Evolutionary conservation across 2,797 vertebrate species (phyloP), one percentile per base, ranked within the genome.

Genomic region (Anniella stebbinsi): DNA sequence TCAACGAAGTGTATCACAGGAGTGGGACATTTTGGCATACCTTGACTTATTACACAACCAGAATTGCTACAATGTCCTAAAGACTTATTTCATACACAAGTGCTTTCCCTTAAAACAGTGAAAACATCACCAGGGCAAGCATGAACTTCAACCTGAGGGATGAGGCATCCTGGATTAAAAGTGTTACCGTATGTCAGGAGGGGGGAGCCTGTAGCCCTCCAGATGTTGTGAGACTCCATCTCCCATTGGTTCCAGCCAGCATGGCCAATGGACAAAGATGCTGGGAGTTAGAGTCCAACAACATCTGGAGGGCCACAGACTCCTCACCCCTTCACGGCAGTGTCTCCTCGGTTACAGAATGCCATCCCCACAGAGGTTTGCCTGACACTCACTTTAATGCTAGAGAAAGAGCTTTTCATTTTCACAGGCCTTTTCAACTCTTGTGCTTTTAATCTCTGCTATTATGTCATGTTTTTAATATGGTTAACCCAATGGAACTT

Each of bases 1-100:
- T 54, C 45, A n/a, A 72, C 17, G 45, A 30, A 70, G 28, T 72
- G 30, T 80, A n/a, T 23, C 45, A 18, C 18, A n/a, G 15, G 18
- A 15, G 60, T 3, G 60, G 41, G 3, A 41, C 23, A 21, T 73
- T 72, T 54, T 57, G 69, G 54, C 33, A 51, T n/a, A 36, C 45
- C 76, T 80, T 18, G 6, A 84, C 91, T 51, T 80, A 83, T 91
- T 81, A 86, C 13, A 83, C 38, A 15, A 80, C 48, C 28, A 41
- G 9, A 90, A n/a, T 48, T 89, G 86, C 88, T 0, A 9, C 80
- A 57, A 3, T 36, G 33, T 7, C 23, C 33, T 81, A 36, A 60
- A 60, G n/a, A 82, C 13, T 85, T 57, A 54, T 57, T 73, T 73
- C 60, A 57, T 75, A 86, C 25, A 75, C 7, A 38, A 12, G 25